phyloP scores from a whole-genome alignment of 2,797 vertebrate genomes.

The Tarsius wallacei region DNA sequence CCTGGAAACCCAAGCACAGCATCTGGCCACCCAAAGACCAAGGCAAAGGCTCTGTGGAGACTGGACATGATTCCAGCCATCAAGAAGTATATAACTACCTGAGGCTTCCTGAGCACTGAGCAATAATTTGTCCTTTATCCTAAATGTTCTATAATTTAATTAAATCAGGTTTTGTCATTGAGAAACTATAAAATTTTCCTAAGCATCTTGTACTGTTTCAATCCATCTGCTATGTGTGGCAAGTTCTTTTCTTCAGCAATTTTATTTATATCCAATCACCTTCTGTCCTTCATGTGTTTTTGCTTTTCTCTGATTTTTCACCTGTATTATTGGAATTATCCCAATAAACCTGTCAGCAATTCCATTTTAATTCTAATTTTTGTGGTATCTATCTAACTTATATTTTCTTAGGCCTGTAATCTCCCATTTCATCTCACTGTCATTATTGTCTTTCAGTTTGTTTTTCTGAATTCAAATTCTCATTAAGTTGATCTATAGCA shows the following conservation, averaged over 20 bases:
- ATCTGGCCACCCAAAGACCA: not conserved
- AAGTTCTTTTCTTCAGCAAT: constrained; percentile 5
- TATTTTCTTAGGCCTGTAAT: not conserved
- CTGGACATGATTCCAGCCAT: not conserved
- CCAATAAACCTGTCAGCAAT: constrained; percentile 27
- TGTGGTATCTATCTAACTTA: constrained; percentile 13
- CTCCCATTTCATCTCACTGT: constrained; percentile 32
- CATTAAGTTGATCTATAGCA: constrained; percentile 6
- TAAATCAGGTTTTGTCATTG: not conserved
- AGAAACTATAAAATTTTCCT: constrained; percentile 10
- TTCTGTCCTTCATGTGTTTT: not conserved
- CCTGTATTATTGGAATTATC: constrained; percentile 1
- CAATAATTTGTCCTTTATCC: constrained; percentile 7
- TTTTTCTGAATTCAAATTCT: constrained; percentile 44
- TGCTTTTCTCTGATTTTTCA: constrained; percentile 37
- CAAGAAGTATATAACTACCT: not conserved
- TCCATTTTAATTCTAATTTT: constrained; percentile 44
- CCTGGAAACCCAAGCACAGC: not conserved
- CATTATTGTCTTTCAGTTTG: not conserved
- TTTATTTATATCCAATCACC: not conserved
- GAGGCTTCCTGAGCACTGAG: not conserved
- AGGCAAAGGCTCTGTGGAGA: not conserved
- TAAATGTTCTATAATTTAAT: constrained; percentile 34
- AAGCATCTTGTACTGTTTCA: constrained; percentile 24
- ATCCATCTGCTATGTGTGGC: not conserved